Percentiles rank a stretch among this genome's conserved stretches.
Conservation (phyloP, 2,888 invertebrate species). For the Drosophila maculinotata region DNA sequence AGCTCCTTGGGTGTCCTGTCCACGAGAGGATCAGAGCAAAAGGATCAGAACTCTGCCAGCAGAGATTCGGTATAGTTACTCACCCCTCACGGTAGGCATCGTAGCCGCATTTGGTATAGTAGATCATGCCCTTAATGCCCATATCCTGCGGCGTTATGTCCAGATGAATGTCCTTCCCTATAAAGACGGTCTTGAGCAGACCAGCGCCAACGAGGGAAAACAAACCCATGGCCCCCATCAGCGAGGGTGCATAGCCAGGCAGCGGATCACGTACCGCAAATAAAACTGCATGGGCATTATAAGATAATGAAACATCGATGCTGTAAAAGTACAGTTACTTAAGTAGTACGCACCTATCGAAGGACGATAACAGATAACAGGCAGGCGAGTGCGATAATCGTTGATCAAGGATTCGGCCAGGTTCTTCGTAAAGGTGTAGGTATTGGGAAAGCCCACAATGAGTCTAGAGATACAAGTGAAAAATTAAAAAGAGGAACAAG, state of each 20-base stretch:
- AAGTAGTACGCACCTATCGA: constrained; percentile 89
- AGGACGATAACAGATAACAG: constrained; percentile 92
- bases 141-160: constrained; percentile 77
- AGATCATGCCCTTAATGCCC: constrained; percentile 66
- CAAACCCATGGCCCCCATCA: constrained; percentile 77
- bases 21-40: background rate
- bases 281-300: constrained; percentile 56
- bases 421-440: constrained; percentile 95
- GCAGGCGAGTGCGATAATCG: constrained; percentile 88
- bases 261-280: constrained; percentile 70
- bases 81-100: constrained; percentile 58
- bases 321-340: background rate
- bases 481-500: background rate
- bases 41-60: background rate
- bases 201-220: constrained; percentile 73
- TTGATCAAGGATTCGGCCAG: constrained; percentile 92
- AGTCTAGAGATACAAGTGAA: too few relatives aligned
- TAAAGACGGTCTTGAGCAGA: constrained; percentile 67
- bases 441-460: constrained; percentile 89
- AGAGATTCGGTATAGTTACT: background rate
- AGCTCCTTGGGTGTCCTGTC: constrained; percentile 51
- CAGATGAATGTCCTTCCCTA: constrained; percentile 42
- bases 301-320: background rate
- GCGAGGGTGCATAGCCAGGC: constrained; percentile 73
- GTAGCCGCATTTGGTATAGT: constrained; percentile 47